Base-by-base conservation (phyloP, 2,113 vertebrate species). In the Cyanistes caeruleus region DNA sequence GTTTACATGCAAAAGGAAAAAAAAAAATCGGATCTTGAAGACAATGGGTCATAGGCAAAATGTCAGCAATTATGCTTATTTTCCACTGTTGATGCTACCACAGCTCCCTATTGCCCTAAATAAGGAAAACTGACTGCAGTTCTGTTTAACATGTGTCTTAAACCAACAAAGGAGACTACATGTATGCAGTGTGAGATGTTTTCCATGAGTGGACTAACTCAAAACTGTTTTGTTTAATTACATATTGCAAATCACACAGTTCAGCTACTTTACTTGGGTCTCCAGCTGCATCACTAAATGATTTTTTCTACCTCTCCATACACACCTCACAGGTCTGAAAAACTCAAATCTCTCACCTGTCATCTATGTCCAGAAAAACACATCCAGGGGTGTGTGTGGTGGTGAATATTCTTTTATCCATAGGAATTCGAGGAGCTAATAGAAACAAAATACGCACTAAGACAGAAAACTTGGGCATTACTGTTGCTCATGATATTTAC, bases 381-480 rank as follows among this genome's bases (percentile, higher is more conserved):
- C 99, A 99, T 75, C 98, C 98, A 53, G 99, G 98, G 10, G 98
- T 99, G 93, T 99, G 99, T 58, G 98, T 99, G 41, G 99, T 99
- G 80, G 99, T 99, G 97, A 99, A 99, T 97, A 99, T 99, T 82
- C 98, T 98, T 96, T 99, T 99, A 95, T 99, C 98, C 93, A 97
- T 96, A 39, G 99, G 99, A 85, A 99, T 99, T 76, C 98, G 98
- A 91, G 99, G 99, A 60, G 99, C 99, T 99, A 96, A 25, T 21
- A 51, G 83, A 91, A 79, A 87, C 33, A 78, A 86, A 79, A 58
- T 24, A 78, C 5, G 9, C 25, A 56, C 63, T 31, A 87, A 80
- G 79, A n/a, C 33, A 87, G 11, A 92, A 89, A 89, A 81, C 31
- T 30, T 41, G 63, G 46, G 43, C 3, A 15, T 53, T 93, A 53